A percentile compares a stretch with the other conserved stretches of the same genome.
These are phyloP conservation scores for Poeciliopsis gracilis DNA, from an alignment of 2,797 vertebrate genomes.

Conservation along the genomic window DNA sequence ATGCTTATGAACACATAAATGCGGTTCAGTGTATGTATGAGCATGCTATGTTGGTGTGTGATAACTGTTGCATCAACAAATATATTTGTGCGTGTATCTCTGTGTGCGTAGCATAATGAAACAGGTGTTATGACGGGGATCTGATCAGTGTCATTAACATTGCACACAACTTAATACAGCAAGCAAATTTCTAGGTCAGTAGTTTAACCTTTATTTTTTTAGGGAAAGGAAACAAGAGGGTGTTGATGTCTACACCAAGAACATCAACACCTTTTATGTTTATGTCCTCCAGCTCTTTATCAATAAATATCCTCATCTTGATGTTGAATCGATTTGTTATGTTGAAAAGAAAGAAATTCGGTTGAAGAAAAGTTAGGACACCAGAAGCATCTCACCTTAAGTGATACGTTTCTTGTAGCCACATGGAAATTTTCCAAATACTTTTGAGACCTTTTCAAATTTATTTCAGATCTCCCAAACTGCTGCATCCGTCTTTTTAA, in stretches of 20 bases:
- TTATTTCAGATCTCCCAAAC: not conserved
- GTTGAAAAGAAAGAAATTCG: not conserved
- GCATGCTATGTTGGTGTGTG: not conserved
- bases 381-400: not conserved
- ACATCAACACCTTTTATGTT: too few relatives aligned
- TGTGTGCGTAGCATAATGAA: conserved; percentile 27
- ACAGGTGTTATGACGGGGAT: conserved; percentile 53
- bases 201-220: conserved; percentile 1
- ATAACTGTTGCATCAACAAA: conserved; percentile 28
- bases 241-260: not conserved
- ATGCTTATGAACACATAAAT: conserved; percentile 51
- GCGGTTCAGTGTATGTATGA: conserved; percentile 11
- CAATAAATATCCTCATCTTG: not conserved
- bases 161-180: not conserved
- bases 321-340: not conserved
- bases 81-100: not conserved
- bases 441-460: not conserved
- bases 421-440: not conserved
- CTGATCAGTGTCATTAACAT: conserved; percentile 40
- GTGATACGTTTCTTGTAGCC: not conserved
- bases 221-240: not conserved
- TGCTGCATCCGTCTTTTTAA: not conserved
- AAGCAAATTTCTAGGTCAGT: not conserved
- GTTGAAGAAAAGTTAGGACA: not conserved
- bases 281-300: not conserved